phyloP scores from a whole-genome alignment of 1,140 invertebrate genomes.

The Drosophila serrata region DNA sequence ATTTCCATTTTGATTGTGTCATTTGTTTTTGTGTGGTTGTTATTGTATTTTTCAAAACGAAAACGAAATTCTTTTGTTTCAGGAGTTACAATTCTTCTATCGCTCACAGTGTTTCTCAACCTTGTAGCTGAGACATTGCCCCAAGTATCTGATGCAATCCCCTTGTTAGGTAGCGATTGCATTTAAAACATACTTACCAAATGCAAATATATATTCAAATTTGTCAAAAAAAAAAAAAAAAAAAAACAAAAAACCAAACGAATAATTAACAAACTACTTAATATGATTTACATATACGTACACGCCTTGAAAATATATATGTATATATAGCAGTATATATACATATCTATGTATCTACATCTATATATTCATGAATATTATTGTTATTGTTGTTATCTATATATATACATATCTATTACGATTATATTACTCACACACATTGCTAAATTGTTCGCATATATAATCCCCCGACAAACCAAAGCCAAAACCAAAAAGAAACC shows the following conservation, averaged over 20 bases:
- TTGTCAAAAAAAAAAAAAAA: constrained; percentile 66
- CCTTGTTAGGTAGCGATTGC: constrained; percentile 94
- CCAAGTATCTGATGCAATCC: constrained; percentile 97
- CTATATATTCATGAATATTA: constrained; percentile 84
- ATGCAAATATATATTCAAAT: constrained; percentile 85
- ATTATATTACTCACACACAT: constrained; percentile 83
- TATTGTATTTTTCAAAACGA: constrained; percentile 81
- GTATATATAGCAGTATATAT: constrained; percentile 68
- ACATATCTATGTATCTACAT: constrained; percentile 64
- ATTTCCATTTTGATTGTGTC: constrained; percentile 73
- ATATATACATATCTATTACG: constrained; percentile 76
- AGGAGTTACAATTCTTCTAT: constrained; percentile 99
- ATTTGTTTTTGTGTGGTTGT: constrained; percentile 73
- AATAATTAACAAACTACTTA: constrained; percentile 82
- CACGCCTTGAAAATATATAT: constrained; percentile 75
- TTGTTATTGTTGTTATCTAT: constrained; percentile 84
- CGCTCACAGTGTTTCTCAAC: constrained; percentile 99
- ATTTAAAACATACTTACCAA: constrained; percentile 83
- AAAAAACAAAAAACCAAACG: constrained; percentile 55
- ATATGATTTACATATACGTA: constrained; percentile 83
- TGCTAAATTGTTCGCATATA: constrained; percentile 84
- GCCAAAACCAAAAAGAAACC: constrained; percentile 63
- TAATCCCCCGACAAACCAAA: constrained; percentile 63
- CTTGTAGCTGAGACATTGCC: constrained; percentile 98
- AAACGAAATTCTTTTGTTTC: constrained; percentile 89